These are phyloP conservation scores for Drosophila funebris DNA, from an alignment of 1,140 invertebrate species.

Conservation along the genomic window DNA sequence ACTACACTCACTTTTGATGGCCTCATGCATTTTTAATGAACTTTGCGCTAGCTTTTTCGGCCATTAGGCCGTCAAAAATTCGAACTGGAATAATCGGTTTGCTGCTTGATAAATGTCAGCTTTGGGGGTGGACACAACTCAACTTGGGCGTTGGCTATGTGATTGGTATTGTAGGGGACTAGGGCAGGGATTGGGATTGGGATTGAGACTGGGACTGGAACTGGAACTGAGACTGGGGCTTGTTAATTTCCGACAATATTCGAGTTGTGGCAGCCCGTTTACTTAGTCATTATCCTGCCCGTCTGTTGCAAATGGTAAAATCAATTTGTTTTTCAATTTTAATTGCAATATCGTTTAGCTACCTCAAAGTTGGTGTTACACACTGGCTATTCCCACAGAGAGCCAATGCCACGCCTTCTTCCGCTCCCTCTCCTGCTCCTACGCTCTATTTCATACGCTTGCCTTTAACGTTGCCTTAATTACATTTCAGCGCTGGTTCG, in stretches of 20 bases:
- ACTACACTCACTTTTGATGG: constrained; percentile 14
- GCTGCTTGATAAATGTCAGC: constrained; percentile 51
- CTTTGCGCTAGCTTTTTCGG: constrained; percentile 36
- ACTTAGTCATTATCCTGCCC: constrained; percentile 48
- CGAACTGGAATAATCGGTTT: constrained; percentile 34
- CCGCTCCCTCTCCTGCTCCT: background rate
- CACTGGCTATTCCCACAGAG: background rate
- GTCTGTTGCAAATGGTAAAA: constrained; percentile 56
- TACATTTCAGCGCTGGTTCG: constrained; percentile 55
- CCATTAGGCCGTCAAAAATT: constrained; percentile 60
- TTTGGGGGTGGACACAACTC: background rate
- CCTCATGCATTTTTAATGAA: constrained; percentile 65
- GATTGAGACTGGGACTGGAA: background rate
- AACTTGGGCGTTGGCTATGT: background rate
- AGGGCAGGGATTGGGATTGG: background rate
- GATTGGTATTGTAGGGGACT: background rate
- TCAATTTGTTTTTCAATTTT: constrained; percentile 57
- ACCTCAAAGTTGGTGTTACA: constrained; percentile 23
- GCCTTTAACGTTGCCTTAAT: constrained; percentile 39
- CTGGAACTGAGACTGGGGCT: background rate
- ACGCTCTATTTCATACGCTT: no score
- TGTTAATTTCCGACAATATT: constrained; percentile 26
- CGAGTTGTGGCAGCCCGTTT: constrained; percentile 13
- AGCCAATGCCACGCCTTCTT: background rate
- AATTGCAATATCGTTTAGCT: constrained; percentile 66